Percentiles rank a stretch among this genome's conserved stretches.
Evolutionary conservation across 2,113 vertebrate species (phyloP).

Genomic region (Bettongia penicillata): DNA sequence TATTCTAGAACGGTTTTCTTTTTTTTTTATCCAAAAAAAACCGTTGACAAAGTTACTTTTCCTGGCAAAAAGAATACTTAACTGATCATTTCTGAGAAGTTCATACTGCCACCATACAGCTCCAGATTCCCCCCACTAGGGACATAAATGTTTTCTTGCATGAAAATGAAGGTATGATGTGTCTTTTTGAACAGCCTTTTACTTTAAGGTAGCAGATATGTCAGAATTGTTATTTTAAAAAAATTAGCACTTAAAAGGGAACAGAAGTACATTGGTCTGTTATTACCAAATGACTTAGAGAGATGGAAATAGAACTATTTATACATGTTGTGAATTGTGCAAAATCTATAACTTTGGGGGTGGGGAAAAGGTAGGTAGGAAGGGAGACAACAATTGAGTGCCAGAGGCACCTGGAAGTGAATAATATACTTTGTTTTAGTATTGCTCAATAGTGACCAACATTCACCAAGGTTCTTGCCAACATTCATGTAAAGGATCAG

Average conservation of each 20-base stretch:
- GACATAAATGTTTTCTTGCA: not conserved
- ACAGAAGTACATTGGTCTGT: not conserved
- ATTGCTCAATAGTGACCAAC: constrained; percentile 66
- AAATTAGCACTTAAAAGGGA: not conserved
- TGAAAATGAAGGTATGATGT: rapidly evolving
- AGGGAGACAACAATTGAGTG: constrained; percentile 64
- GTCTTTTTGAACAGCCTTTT: not conserved
- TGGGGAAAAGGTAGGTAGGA: constrained; percentile 10
- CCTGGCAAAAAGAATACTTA: not conserved
- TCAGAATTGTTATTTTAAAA: constrained; percentile 11
- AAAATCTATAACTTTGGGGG: constrained; percentile 58
- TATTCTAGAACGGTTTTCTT: constrained; percentile 4
- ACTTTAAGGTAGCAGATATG: not conserved
- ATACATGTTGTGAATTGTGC: constrained; percentile 47
- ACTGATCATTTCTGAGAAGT: not conserved
- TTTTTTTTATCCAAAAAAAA: not conserved
- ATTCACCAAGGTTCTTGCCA: constrained; percentile 72
- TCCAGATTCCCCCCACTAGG: not conserved
- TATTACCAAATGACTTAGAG: not conserved
- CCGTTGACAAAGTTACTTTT: not conserved
- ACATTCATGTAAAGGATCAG: constrained; percentile 5
- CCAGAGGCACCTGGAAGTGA: constrained; percentile 74
- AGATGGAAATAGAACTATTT: not conserved
- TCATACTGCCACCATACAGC: not conserved
- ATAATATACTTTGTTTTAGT: constrained; percentile 54